phyloP scores from a whole-genome alignment of 2,888 invertebrate species.

The Volucella bombylans region DNA sequence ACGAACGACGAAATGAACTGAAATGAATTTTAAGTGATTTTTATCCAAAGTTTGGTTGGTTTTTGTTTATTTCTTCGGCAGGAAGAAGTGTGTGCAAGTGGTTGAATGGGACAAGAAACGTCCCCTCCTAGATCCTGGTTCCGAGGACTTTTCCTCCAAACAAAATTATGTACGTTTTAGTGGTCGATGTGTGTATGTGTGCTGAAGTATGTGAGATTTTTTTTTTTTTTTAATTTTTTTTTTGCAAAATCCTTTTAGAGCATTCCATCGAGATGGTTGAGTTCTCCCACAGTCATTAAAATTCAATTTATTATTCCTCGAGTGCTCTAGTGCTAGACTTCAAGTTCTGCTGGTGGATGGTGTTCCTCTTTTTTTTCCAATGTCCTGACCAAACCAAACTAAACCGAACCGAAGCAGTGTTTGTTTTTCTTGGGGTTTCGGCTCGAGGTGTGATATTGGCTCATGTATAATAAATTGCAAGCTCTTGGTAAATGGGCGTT shows the following conservation, averaged over 20 bases:
- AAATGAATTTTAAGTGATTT: conserved; percentile 74
- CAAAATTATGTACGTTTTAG: conserved; percentile 44
- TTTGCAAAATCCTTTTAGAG: neutral
- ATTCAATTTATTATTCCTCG: conserved; percentile 68
- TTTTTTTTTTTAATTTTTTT: conserved; percentile 3
- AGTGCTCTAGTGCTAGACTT: conserved; percentile 17
- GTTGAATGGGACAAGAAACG: neutral
- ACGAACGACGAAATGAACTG: conserved; percentile 68
- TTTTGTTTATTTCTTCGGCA: conserved; percentile 9
- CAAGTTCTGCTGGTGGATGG: conserved; percentile 18
- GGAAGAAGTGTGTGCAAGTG: conserved; percentile 18
- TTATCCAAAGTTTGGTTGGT: conserved; percentile 63
- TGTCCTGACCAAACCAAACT: neutral
- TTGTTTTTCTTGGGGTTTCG: conserved; percentile 37
- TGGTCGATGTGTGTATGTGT: conserved; percentile 28
- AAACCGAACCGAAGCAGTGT: conserved; percentile 4
- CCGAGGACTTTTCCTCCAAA: conserved; percentile 35
- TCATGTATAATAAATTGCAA: conserved; percentile 40
- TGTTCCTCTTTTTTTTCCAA: neutral
- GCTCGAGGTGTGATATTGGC: conserved; percentile 46
- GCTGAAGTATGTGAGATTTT: conserved; percentile 12
- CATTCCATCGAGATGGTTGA: conserved; percentile 41
- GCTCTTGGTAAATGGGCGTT: neutral
- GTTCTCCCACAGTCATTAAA: conserved; percentile 67
- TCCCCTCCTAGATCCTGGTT: neutral